phyloP scores from a whole-genome alignment of 2,797 vertebrate species.

The Potorous gilbertii region DNA sequence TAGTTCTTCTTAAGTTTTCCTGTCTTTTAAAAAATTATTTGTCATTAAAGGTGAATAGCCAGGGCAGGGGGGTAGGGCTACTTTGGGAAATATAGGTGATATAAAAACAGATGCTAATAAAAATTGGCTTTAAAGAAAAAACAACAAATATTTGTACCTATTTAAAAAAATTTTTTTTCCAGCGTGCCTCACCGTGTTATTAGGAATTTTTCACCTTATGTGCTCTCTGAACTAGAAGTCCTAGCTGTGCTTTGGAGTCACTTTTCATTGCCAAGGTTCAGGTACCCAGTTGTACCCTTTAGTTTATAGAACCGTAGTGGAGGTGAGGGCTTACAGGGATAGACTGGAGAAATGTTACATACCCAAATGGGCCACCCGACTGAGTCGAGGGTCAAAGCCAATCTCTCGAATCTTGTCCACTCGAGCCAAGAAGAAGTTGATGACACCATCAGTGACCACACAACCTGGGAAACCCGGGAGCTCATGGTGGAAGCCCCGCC shows the following conservation, averaged over 20 bases:
- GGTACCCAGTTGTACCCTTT: neutral
- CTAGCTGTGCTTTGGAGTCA: neutral
- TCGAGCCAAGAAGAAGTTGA: constrained; percentile 94
- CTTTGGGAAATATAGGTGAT: neutral
- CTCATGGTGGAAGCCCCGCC: constrained; percentile 88
- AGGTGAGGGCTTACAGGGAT: neutral
- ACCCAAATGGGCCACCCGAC: constrained; percentile 90
- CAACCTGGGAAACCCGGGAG: constrained; percentile 91
- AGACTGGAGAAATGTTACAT: constrained; percentile 72
- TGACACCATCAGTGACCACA: constrained; percentile 92
- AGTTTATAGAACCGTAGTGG: neutral
- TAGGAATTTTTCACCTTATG: neutral
- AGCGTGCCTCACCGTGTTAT: neutral
- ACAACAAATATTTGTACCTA: neutral
- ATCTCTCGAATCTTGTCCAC: constrained; percentile 90
- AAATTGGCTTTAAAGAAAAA: neutral
- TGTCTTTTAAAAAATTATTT: neutral
- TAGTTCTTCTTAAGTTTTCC: neutral
- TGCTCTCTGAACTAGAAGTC: neutral
- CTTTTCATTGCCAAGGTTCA: neutral
- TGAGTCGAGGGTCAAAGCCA: constrained; percentile 92
- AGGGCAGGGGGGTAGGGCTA: neutral
- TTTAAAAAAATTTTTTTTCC: neutral
- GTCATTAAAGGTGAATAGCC: neutral
- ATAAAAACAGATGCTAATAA: neutral